Percentiles rank a stretch among this genome's conserved stretches.
Evolutionary conservation across 2,888 invertebrate species (phyloP).

Genomic region (Zygaena filipendulae): DNA sequence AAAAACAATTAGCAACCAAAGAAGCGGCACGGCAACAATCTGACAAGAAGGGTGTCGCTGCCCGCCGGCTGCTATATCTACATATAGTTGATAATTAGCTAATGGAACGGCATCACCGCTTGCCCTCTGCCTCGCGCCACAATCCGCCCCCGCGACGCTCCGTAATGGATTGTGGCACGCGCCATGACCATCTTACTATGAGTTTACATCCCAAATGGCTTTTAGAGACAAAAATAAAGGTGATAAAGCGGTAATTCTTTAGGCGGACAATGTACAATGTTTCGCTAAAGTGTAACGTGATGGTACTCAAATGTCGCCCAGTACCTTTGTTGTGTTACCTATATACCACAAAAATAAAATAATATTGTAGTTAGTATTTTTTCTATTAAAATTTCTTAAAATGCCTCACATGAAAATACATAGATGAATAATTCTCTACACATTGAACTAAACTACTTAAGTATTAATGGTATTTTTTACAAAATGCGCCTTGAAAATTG

Average conservation of each 20-base stretch:
- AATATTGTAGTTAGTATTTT: too few relatives aligned
- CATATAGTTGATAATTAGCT: constrained; percentile 63
- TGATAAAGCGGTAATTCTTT: too few relatives aligned
- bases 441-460: too few relatives aligned
- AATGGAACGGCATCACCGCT: constrained; percentile 45
- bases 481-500: too few relatives aligned
- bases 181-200: constrained; percentile 46
- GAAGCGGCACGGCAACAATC: constrained; percentile 47
- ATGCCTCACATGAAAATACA: too few relatives aligned
- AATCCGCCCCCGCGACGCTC: constrained; percentile 16
- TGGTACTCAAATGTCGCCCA: background rate
- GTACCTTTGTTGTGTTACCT: background rate
- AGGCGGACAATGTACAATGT: too few relatives aligned
- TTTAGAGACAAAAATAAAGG: too few relatives aligned
- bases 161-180: constrained; percentile 60
- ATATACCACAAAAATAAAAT: constrained; percentile 1
- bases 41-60: constrained; percentile 50
- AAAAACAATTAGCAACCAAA: constrained; percentile 51
- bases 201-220: constrained; percentile 17
- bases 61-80: too few relatives aligned
- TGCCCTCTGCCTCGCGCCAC: constrained; percentile 21
- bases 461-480: too few relatives aligned
- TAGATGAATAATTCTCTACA: too few relatives aligned
- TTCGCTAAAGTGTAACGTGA: constrained; percentile 1
- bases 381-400: too few relatives aligned